phyloP scores from a whole-genome alignment of 2,113 vertebrate species.

The Chinchilla lanigera region DNA sequence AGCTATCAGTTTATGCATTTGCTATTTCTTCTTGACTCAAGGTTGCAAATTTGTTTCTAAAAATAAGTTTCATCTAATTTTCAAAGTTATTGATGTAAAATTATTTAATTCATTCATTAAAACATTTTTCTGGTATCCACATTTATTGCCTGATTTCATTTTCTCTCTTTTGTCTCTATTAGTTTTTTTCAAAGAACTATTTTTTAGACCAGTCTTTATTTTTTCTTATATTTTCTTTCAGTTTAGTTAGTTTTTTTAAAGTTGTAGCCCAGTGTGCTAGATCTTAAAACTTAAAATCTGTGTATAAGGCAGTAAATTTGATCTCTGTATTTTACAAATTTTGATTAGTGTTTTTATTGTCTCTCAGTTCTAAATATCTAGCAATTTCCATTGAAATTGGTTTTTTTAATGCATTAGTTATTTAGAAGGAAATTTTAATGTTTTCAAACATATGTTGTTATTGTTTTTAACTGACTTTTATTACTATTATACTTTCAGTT shows the following conservation, averaged over 20 bases:
- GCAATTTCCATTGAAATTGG: conserved; percentile 43
- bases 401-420: conserved; percentile 52
- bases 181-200: neutral
- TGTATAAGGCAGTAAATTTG: neutral
- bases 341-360: conserved; percentile 48
- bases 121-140: neutral
- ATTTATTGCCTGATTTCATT: neutral
- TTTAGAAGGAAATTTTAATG: conserved; percentile 41
- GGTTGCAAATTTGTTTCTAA: neutral
- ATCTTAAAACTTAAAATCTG: neutral
- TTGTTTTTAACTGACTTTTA: conserved; percentile 45
- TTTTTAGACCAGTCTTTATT: neutral
- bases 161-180: neutral
- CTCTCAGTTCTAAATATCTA: conserved; percentile 23
- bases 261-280: neutral
- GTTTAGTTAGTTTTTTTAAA: conserved; percentile 29
- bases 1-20: neutral
- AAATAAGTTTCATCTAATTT: conserved; percentile 35
- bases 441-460: conserved; percentile 47
- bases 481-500: conserved; percentile 30
- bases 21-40: conserved; percentile 26
- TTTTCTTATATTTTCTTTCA: conserved; percentile 15
- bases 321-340: conserved; percentile 25
- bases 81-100: conserved; percentile 32
- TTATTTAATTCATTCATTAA: neutral